phyloP scores from a whole-genome alignment of 1,140 invertebrate species.

The Drosophila lini region DNA sequence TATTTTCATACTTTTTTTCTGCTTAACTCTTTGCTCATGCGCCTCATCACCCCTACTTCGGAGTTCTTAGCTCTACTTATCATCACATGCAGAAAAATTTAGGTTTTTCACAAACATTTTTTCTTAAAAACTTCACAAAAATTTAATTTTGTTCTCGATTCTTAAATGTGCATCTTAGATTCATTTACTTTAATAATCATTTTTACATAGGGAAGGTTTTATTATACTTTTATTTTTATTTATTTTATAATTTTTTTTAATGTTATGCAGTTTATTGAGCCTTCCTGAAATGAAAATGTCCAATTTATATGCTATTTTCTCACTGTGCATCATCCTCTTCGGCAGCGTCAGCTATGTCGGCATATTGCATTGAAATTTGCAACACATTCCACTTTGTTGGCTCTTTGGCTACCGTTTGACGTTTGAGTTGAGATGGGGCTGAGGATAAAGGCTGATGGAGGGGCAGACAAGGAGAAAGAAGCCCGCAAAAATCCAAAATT shows the following conservation, averaged over 20 bases:
- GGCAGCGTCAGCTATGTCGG: constrained; percentile 32
- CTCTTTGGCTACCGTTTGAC: constrained; percentile 76
- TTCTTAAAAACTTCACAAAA: not conserved
- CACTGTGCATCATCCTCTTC: constrained; percentile 17
- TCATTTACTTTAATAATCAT: no score
- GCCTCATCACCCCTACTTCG: constrained; percentile 5
- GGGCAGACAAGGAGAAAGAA: constrained; percentile 25
- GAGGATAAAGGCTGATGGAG: constrained; percentile 6
- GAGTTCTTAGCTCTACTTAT: constrained; percentile 20
- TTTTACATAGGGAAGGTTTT: no score
- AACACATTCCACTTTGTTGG: constrained; percentile 75
- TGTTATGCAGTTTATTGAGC: not conserved
- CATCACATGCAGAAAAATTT: constrained; percentile 15
- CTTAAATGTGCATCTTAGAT: no score
- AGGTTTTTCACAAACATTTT: not conserved
- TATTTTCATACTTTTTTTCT: constrained; percentile 64
- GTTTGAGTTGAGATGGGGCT: constrained; percentile 50
- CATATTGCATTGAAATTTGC: constrained; percentile 80
- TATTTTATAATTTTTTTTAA: not conserved
- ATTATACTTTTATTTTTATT: no score
- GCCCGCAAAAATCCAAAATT: constrained; percentile 51
- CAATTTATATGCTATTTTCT: not conserved
- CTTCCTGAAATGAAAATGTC: not conserved
- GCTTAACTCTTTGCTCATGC: constrained; percentile 66
- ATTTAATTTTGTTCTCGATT: no score